Percentiles rank a stretch among this genome's conserved stretches.
phyloP scores from a whole-genome alignment of 2,888 invertebrate species.

The Philopedon plagiatum region DNA sequence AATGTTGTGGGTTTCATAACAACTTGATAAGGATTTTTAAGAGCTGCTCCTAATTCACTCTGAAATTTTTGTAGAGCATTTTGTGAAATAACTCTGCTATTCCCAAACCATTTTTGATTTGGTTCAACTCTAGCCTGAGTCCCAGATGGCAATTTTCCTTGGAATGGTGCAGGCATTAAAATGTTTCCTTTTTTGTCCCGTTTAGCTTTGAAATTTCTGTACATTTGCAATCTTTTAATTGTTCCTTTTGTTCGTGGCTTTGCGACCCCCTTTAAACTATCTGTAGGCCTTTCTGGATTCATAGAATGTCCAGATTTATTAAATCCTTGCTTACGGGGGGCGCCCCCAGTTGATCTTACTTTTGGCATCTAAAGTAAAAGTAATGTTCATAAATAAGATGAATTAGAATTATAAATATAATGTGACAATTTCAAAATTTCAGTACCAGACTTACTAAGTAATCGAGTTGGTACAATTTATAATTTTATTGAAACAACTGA shows the following conservation, averaged over 20 bases:
- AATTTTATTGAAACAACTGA: no score
- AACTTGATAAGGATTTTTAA: slow-evolving; percentile 97
- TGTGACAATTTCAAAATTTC: no score
- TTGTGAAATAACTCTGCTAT: slow-evolving; percentile 97
- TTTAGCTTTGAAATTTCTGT: slow-evolving; percentile 96
- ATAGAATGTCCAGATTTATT: slow-evolving; percentile 92
- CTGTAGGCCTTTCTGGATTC: slow-evolving; percentile 90
- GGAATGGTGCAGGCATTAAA: slow-evolving; percentile 94
- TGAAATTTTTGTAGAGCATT: slow-evolving; percentile 90
- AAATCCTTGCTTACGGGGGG: slow-evolving; percentile 87
- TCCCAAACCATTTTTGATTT: slow-evolving; percentile 99
- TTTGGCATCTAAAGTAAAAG: slow-evolving; percentile 77
- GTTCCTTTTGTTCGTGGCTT: slow-evolving; percentile 92
- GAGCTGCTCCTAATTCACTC: slow-evolving; percentile 93
- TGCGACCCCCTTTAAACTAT: slow-evolving; percentile 87
- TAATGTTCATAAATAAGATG: no score
- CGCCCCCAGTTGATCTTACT: slow-evolving; percentile 79
- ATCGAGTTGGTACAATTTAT: no score
- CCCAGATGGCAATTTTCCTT: slow-evolving; percentile 90
- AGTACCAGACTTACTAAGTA: no score
- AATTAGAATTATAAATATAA: no score
- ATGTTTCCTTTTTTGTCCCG: slow-evolving; percentile 93
- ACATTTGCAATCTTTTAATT: slow-evolving; percentile 98
- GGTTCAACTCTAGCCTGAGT: slow-evolving; percentile 96
- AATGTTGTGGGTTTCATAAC: slow-evolving; percentile 96